These are phyloP conservation scores for Cataglyphis altisquamis DNA, from an alignment of 2,888 invertebrate species.

Conservation along the genomic window DNA sequence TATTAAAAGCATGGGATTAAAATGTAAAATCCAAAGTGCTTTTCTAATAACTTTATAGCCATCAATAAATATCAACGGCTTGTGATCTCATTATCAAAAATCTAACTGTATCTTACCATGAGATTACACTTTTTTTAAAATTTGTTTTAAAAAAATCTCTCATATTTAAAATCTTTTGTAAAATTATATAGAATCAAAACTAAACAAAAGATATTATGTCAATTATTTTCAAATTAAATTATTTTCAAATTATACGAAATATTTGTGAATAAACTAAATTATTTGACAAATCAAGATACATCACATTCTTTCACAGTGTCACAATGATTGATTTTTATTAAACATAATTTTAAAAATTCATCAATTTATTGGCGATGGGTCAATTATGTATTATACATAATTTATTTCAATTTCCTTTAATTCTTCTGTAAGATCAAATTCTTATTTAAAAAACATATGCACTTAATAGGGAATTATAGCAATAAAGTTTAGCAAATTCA, in stretches of 20 bases:
- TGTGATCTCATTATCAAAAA: conserved; percentile 6
- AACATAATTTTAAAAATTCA: conserved; percentile 4
- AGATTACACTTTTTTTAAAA: not conserved
- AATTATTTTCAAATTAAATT: not conserved
- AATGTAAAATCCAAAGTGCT: not conserved
- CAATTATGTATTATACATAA: not conserved
- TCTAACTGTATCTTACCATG: not conserved
- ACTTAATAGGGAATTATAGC: not conserved
- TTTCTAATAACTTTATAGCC: not conserved
- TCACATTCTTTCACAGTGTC: not conserved
- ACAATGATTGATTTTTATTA: conserved; percentile 14
- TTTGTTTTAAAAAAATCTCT: not conserved
- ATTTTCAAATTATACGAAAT: too few species aligned
- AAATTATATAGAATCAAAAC: not conserved
- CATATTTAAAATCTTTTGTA: not conserved
- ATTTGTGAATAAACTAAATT: not conserved
- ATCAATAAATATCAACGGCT: not conserved
- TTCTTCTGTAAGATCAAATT: not conserved
- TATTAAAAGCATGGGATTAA: not conserved
- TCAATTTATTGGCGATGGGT: not conserved
- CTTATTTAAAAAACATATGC: not conserved
- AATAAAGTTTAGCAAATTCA: not conserved
- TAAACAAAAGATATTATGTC: not conserved
- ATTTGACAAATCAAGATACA: not conserved
- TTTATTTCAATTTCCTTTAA: not conserved